Conservation (phyloP, 2,888 invertebrate genomes). For the Chironomus riparius region DNA sequence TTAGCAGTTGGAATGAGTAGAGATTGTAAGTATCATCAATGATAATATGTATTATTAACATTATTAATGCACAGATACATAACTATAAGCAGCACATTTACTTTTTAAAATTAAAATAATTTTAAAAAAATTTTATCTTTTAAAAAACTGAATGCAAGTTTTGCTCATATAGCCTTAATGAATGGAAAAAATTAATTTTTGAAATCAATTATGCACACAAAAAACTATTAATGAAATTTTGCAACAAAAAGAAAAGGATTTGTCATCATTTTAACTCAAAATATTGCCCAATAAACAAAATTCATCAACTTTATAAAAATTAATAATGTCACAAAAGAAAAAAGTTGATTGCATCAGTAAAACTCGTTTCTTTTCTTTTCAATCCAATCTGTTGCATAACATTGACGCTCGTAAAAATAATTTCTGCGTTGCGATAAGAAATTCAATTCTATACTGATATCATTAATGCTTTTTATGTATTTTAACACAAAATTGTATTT, state of each 20-base stretch:
- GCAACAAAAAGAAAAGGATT: slow-evolving; percentile 3
- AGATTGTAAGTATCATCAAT: slow-evolving; percentile 69
- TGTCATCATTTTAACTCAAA: not conserved
- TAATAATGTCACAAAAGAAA: not conserved
- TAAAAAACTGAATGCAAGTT: too few relatives aligned
- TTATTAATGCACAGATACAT: not conserved
- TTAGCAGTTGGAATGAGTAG: slow-evolving; percentile 93
- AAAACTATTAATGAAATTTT: not conserved
- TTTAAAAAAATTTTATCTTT: too few relatives aligned
- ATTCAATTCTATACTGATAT: too few relatives aligned
- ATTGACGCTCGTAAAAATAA: not conserved
- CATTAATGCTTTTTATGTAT: too few relatives aligned
- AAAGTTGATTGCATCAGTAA: not conserved
- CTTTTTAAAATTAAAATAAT: too few relatives aligned
- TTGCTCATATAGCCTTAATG: too few relatives aligned
- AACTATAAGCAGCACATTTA: too few relatives aligned
- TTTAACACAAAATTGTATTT: too few relatives aligned
- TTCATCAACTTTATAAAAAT: too few relatives aligned
- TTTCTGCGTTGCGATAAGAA: not conserved
- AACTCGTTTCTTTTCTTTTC: not conserved
- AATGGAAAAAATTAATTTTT: too few relatives aligned
- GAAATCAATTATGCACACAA: too few relatives aligned
- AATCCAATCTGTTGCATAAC: not conserved
- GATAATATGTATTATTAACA: not conserved
- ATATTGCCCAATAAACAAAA: not conserved